These are phyloP conservation scores for Orthosia cruda DNA, from an alignment of 2,888 invertebrate species.

Conservation along the genomic window DNA sequence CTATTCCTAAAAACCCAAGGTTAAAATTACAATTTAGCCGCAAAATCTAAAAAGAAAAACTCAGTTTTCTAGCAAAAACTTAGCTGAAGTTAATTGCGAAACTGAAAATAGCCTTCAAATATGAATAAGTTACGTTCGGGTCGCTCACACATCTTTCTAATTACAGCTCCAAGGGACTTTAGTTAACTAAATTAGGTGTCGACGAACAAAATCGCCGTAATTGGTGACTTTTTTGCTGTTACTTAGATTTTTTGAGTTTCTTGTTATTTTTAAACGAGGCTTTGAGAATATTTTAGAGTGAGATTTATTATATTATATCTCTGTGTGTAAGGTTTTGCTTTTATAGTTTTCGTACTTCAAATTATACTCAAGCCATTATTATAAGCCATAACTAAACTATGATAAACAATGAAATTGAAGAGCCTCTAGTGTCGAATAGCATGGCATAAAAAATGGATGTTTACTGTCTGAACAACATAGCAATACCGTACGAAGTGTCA, in stretches of 20 bases:
- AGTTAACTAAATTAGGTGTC: constrained; percentile 59
- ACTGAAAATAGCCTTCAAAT: constrained; percentile 65
- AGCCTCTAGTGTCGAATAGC: no score
- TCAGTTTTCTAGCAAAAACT: constrained; percentile 30
- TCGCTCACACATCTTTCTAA: constrained; percentile 53
- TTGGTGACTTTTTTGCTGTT: constrained; percentile 22
- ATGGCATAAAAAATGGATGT: no score
- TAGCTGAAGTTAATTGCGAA: constrained; percentile 51
- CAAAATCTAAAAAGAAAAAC: constrained; percentile 9
- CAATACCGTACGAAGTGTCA: no score
- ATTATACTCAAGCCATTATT: no score
- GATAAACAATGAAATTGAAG: no score
- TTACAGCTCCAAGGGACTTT: constrained; percentile 57
- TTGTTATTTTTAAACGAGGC: not conserved
- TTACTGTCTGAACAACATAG: no score
- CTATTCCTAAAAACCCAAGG: not conserved
- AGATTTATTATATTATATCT: not conserved
- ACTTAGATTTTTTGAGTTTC: not conserved
- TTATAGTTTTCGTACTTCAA: no score
- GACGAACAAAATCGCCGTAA: constrained; percentile 31
- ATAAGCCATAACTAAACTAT: no score
- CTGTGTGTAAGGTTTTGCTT: no score
- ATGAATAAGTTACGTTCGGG: constrained; percentile 66
- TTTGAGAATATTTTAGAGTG: not conserved
- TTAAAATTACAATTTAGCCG: not conserved